Evolutionary conservation across 2,888 invertebrate genomes (phyloP).

Genomic region (Oconnorella tubifera): DNA sequence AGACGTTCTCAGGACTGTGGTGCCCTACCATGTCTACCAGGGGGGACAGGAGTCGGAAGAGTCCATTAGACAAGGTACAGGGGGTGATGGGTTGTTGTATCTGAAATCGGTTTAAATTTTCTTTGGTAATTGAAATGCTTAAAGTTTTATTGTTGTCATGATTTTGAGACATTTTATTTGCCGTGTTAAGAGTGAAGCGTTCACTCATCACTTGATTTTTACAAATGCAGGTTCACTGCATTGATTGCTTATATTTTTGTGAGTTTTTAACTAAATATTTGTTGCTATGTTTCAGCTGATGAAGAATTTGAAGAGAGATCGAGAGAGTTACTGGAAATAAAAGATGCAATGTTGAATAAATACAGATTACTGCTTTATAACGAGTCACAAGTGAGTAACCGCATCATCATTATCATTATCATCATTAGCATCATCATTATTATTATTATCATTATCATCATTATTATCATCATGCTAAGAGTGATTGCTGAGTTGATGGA

Average conservation of each 20-base stretch:
- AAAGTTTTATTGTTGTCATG: too few species aligned
- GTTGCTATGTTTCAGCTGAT: slow-evolving; percentile 3
- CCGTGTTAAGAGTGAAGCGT: background rate
- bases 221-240: too few species aligned
- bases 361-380: slow-evolving; percentile 12
- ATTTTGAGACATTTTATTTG: background rate
- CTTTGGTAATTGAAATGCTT: too few species aligned
- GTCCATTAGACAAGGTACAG: background rate
- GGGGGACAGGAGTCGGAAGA: background rate
- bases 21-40: slow-evolving; percentile 18
- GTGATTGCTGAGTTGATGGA: too few species aligned
- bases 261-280: background rate
- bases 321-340: slow-evolving; percentile 6
- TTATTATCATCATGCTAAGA: background rate
- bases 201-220: background rate
- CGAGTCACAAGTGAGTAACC: slow-evolving; percentile 6
- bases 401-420: too few species aligned
- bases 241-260: too few species aligned
- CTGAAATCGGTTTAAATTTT: too few species aligned
- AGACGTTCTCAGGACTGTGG: slow-evolving; percentile 11
- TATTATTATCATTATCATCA: background rate
- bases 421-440: too few species aligned
- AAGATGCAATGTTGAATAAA: slow-evolving; percentile 14
- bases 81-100: too few species aligned
- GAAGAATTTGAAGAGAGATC: slow-evolving; percentile 11